phyloP scores from a whole-genome alignment of 2,888 invertebrate genomes.

The Leucophora obtusa region DNA sequence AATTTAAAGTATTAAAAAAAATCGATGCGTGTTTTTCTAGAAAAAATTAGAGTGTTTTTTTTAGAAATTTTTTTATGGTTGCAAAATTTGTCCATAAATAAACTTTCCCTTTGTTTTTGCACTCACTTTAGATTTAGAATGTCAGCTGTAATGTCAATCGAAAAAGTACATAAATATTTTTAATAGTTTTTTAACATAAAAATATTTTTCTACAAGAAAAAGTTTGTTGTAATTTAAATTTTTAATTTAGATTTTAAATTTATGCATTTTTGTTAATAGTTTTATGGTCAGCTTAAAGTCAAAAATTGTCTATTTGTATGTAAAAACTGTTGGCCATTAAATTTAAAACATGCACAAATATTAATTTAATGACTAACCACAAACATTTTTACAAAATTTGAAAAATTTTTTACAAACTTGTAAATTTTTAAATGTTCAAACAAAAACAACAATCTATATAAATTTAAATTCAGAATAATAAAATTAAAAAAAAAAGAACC shows the following conservation, averaged over 20 bases:
- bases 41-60: not conserved
- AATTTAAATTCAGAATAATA: not conserved
- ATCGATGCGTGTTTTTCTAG: not conserved
- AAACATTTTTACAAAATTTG: no score
- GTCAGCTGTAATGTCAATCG: slow-evolving; percentile 51
- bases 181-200: slow-evolving; percentile 4
- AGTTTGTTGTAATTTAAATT: not conserved
- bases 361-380: not conserved
- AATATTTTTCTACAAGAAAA: not conserved
- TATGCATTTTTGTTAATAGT: not conserved
- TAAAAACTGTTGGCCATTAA: not conserved
- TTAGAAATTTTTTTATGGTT: not conserved
- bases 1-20: not conserved
- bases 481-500: not conserved
- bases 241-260: not conserved
- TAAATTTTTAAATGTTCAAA: not conserved
- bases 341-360: not conserved
- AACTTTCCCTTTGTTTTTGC: not conserved
- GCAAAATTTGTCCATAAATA: not conserved
- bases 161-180: slow-evolving; percentile 22
- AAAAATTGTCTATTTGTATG: not conserved
- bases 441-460: not conserved
- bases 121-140: slow-evolving; percentile 51
- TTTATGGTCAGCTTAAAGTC: not conserved
- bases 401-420: not conserved